Conservation (phyloP, 2,797 vertebrate genomes). For the Chloroceryle inda region DNA sequence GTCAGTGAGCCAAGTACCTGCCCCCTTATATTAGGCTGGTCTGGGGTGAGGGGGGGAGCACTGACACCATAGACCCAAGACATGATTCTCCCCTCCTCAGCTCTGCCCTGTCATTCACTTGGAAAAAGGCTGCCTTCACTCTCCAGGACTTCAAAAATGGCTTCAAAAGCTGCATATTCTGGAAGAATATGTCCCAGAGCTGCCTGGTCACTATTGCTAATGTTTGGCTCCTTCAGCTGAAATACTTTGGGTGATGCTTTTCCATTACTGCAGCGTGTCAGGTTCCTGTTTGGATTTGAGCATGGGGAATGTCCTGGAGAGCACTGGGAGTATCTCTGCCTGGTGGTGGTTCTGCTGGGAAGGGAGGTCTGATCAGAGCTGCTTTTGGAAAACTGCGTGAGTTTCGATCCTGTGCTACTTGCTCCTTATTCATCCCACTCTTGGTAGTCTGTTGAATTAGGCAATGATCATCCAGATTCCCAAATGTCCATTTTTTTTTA, state of each 20-base stretch:
- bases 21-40: not conserved
- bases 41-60: not conserved
- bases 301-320: not conserved
- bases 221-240: not conserved
- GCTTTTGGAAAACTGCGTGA: not conserved
- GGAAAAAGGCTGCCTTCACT: not conserved
- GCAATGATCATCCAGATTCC: not conserved
- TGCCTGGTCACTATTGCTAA: not conserved
- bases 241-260: not conserved
- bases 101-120: not conserved
- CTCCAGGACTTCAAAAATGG: not conserved
- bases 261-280: not conserved
- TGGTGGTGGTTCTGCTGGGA: not conserved
- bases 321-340: not conserved
- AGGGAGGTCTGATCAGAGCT: not conserved
- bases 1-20: not conserved
- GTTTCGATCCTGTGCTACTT: not conserved
- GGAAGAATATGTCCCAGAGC: not conserved
- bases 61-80: not conserved
- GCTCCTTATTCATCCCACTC: not conserved
- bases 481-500: not conserved
- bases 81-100: not conserved
- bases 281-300: constrained; percentile 3
- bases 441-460: not conserved
- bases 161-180: not conserved